These are phyloP conservation scores for Empidonax traillii DNA, from an alignment of 2,113 vertebrate genomes.

Conservation along the genomic window DNA sequence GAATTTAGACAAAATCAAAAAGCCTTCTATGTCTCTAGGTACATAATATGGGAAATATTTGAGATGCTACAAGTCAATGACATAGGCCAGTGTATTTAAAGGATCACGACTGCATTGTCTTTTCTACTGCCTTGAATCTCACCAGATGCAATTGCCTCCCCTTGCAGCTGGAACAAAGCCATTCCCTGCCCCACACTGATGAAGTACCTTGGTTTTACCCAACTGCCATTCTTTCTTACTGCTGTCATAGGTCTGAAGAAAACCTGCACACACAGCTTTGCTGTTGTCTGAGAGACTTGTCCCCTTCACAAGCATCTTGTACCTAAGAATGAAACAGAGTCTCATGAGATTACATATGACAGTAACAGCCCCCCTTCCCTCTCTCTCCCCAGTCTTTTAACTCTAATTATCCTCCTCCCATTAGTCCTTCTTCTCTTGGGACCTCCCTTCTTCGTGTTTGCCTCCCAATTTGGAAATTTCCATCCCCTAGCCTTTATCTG, in stretches of 20 bases:
- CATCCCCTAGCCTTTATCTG: background rate
- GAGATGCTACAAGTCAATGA: background rate
- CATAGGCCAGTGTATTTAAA: background rate
- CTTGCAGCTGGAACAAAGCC: background rate
- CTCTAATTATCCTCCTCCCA: background rate
- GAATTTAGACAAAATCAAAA: background rate
- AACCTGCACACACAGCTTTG: conserved; percentile 73
- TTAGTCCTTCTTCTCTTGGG: background rate
- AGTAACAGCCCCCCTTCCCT: background rate
- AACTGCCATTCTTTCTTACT: conserved; percentile 84
- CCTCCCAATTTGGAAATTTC: conserved; percentile 40
- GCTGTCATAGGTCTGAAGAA: conserved; percentile 78
- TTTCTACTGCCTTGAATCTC: background rate
- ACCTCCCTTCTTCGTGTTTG: background rate
- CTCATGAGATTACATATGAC: background rate
- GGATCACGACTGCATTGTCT: background rate
- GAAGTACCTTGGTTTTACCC: conserved; percentile 88
- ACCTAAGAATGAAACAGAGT: conserved; percentile 73
- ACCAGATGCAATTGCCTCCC: background rate
- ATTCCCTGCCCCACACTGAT: background rate
- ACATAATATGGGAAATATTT: background rate
- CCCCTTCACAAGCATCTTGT: conserved; percentile 82
- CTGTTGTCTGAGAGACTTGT: conserved; percentile 55
- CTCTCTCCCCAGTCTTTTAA: background rate
- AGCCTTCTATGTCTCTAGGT: background rate